A percentile compares a stretch with the other conserved stretches of the same genome.
Evolutionary conservation across 1,140 invertebrate genomes (phyloP).

Genomic region (Heliconius hermathena): DNA sequence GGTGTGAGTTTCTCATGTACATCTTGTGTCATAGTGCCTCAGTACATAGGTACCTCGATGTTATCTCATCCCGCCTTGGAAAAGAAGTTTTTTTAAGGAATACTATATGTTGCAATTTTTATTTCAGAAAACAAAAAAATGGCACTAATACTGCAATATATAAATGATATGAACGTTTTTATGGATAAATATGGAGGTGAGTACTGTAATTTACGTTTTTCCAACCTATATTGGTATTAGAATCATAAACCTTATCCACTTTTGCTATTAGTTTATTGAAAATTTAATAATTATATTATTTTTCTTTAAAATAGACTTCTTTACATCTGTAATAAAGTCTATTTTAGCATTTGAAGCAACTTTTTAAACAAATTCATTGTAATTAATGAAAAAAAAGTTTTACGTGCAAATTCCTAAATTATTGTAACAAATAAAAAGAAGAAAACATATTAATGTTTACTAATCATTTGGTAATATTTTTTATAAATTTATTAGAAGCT

Average conservation of each 20-base stretch:
- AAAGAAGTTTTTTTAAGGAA: slow-evolving; percentile 35
- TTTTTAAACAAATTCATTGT: too few species aligned
- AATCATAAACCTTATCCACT: too few species aligned
- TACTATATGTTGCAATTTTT: slow-evolving; percentile 40
- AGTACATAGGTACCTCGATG: slow-evolving; percentile 43
- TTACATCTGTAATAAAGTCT: too few species aligned
- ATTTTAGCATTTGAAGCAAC: too few species aligned
- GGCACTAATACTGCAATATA: slow-evolving; percentile 79
- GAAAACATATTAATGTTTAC: not conserved
- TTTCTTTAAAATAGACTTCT: too few species aligned
- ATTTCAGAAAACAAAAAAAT: slow-evolving; percentile 77
- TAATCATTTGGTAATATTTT: not conserved
- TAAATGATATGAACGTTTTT: slow-evolving; percentile 77
- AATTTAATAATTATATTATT: too few species aligned
- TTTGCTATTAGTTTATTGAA: too few species aligned
- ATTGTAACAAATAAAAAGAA: not conserved
- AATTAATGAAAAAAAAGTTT: too few species aligned
- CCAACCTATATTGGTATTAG: not conserved
- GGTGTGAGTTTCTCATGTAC: slow-evolving; percentile 32
- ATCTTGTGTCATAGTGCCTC: slow-evolving; percentile 38
- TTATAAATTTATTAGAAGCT: not conserved
- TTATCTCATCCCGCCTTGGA: slow-evolving; percentile 48
- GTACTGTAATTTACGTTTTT: slow-evolving; percentile 40
- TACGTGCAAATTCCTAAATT: too few species aligned
- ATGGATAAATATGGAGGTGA: slow-evolving; percentile 82